These are phyloP conservation scores for Enteromius radiatus DNA, from an alignment of 2,797 vertebrate genomes.

Conservation along the genomic window DNA sequence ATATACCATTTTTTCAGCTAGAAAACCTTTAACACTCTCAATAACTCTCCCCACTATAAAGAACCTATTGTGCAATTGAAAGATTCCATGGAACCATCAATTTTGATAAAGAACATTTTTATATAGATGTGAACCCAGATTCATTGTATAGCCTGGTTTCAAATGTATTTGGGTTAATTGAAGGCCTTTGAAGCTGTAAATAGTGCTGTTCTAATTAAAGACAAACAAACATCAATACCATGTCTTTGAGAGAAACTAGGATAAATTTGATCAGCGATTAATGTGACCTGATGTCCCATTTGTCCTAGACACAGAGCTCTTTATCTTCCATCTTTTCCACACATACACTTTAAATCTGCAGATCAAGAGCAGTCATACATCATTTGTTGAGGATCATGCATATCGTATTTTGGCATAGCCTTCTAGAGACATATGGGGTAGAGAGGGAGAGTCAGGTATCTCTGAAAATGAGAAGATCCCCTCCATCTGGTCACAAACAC, in stretches of 20 bases:
- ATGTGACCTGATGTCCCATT: constrained; percentile 30
- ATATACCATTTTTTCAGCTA: background rate
- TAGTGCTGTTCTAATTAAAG: background rate
- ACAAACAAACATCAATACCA: constrained; percentile 15
- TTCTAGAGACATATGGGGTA: constrained; percentile 46
- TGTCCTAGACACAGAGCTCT: constrained; percentile 19
- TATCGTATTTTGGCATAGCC: constrained; percentile 40
- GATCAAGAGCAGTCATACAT: constrained; percentile 28
- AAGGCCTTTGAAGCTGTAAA: constrained; percentile 4
- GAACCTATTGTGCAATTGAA: background rate
- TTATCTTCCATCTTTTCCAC: constrained; percentile 27
- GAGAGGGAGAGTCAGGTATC: constrained; percentile 14
- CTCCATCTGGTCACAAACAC: constrained; percentile 48
- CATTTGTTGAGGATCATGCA: constrained; percentile 29
- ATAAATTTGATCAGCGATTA: constrained; percentile 10
- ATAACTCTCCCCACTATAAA: background rate
- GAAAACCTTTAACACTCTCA: background rate
- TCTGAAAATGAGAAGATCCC: constrained; percentile 42
- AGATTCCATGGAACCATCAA: background rate
- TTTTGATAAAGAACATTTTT: background rate
- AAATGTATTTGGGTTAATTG: background rate
- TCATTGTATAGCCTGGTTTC: background rate
- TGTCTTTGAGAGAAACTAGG: background rate
- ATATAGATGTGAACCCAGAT: background rate
- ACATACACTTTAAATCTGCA: constrained; percentile 18